Evolutionary conservation across 53 echinoderm and acorn worm species (phyloP).

Genomic region (Actinopyga echinites): DNA sequence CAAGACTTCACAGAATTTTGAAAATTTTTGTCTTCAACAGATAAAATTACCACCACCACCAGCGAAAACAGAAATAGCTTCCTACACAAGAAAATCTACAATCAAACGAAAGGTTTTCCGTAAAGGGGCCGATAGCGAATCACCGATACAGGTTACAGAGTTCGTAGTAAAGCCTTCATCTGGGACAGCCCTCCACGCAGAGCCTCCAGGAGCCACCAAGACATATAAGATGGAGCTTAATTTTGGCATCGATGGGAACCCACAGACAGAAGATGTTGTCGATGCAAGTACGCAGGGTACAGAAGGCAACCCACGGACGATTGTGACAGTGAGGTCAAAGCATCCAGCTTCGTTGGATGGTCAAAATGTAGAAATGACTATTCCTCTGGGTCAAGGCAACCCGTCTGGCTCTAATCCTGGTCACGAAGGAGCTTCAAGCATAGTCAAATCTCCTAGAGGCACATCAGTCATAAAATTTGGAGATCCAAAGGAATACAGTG

Average conservation of each 20-base stretch:
- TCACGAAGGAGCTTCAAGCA: not conserved
- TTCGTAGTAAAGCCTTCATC: too few relatives aligned
- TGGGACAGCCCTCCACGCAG: too few relatives aligned
- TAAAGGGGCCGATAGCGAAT: not conserved
- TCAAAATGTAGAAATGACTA: not conserved
- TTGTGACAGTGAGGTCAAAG: too few relatives aligned
- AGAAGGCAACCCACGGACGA: not conserved
- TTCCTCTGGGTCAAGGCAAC: too few relatives aligned
- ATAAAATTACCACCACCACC: slow-evolving; percentile 45
- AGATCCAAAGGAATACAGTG: not conserved
- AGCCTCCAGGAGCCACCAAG: too few relatives aligned
- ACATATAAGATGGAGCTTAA: slow-evolving; percentile 6
- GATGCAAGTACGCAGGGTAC: not conserved
- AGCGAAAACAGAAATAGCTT: slow-evolving; percentile 18
- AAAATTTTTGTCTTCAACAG: slow-evolving; percentile 23
- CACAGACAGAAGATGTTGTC: not conserved
- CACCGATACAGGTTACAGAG: not conserved
- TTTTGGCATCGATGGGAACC: not conserved
- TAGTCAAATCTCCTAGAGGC: not conserved
- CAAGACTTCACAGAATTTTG: too few relatives aligned
- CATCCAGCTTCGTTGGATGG: not conserved
- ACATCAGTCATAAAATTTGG: not conserved
- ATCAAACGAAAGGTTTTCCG: slow-evolving; percentile 39
- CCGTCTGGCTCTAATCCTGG: too few relatives aligned
- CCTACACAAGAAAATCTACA: slow-evolving; percentile 41